These are phyloP conservation scores for Leptobrachium leishanense DNA, from an alignment of 2,113 vertebrate genomes.

Conservation along the genomic window DNA sequence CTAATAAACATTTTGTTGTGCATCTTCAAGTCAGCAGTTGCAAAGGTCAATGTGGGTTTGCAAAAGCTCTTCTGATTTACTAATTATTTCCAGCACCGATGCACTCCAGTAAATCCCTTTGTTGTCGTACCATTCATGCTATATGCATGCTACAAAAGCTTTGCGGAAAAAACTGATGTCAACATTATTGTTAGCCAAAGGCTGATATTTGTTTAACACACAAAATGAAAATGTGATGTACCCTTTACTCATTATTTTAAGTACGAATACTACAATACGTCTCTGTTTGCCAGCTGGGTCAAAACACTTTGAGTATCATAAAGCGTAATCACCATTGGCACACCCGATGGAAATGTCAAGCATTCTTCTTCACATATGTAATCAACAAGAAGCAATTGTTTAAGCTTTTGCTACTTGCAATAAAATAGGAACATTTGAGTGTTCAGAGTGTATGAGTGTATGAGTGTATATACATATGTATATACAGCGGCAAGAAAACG, in stretches of 20 bases:
- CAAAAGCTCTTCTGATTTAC: no score
- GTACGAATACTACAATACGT: conserved; percentile 52
- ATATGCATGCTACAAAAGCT: not conserved
- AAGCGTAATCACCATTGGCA: conserved; percentile 51
- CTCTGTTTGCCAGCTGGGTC: conserved; percentile 50
- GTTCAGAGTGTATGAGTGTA: no score
- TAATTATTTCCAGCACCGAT: no score
- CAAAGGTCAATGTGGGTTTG: no score
- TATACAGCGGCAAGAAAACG: no score
- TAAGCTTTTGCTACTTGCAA: conserved; percentile 56
- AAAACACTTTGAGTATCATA: conserved; percentile 57
- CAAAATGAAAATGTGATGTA: conserved; percentile 45
- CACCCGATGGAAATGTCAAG: conserved; percentile 58
- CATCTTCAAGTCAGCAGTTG: no score
- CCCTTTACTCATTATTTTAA: conserved; percentile 43
- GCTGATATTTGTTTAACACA: conserved; percentile 39
- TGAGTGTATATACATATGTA: no score
- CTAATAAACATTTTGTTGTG: no score
- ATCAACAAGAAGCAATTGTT: conserved; percentile 63
- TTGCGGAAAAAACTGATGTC: conserved; percentile 18
- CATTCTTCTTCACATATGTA: conserved; percentile 55
- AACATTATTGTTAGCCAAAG: not conserved
- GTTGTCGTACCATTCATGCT: no score
- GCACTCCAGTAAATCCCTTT: no score
- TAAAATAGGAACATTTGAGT: not conserved